Evolutionary conservation across 2,797 vertebrate species (phyloP), one percentile per base, ranked within the genome.

Genomic region (Malurus splendens): DNA sequence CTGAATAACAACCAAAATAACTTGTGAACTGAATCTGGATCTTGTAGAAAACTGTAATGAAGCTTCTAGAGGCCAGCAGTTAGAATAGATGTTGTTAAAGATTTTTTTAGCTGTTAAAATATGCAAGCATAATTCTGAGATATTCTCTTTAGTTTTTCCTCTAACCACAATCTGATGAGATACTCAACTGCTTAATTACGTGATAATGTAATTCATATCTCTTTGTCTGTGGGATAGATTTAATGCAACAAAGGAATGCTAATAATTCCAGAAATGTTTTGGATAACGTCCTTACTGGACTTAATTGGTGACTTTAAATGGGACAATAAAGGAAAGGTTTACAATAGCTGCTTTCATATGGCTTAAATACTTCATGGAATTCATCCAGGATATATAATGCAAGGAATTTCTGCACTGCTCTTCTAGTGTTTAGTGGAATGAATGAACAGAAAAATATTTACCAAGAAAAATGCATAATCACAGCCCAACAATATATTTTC

Each of bases 311-410:
- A 12, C 10, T 92, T 87, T 87, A 90, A 90, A 64, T 23, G 55
- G 33, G 72, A 86, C 47, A 93, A 39, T 66, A 89, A 82, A 89
- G 61, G 64, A 85, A 87, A 67, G 4, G 38, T 82, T 91, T 75
- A 93, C 89, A 94, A 93, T 81, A 93, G 67, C 10, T 86, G 60
- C 66, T 91, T 94, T 94, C 79, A 67, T 82, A 61, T 56, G 6
- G 71, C n/a, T 83, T 80, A 70, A 90, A 85, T 72, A 70, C 39
- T 71, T 70, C 10, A 56, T 66, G 82, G 82, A 86, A 55, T 16
- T 75, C 42, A 78, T 84, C 52, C 14, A 12, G 41, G 36, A 70
- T 51, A 55, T 10, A 70, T 61, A 85, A 94, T 93, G 79, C 42
- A 76, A 90, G 73, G 74, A 93, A 94, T 91, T 93, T 83, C 30